These are phyloP conservation scores for Malacosoma neustria DNA, from an alignment of 2,888 invertebrate genomes.

Conservation along the genomic window DNA sequence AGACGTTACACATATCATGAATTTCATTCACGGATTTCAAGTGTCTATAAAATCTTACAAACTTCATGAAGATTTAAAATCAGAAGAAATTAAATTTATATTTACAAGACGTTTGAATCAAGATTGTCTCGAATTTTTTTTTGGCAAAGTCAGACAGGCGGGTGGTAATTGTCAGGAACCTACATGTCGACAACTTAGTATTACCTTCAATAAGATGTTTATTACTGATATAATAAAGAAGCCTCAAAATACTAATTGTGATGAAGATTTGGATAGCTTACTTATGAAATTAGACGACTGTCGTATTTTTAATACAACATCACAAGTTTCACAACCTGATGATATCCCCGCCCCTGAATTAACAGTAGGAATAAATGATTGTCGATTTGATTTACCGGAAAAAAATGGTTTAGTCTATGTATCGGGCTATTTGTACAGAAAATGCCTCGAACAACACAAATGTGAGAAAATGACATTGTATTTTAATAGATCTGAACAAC, in stretches of 20 bases:
- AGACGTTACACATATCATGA: slow-evolving; percentile 7
- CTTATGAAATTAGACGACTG: slow-evolving; percentile 7
- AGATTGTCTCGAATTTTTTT: slow-evolving; percentile 9
- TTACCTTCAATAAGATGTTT: slow-evolving; percentile 8
- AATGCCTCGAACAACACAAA: slow-evolving; percentile 7
- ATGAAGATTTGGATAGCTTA: slow-evolving; percentile 7
- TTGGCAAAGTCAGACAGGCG: slow-evolving; percentile 9
- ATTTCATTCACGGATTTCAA: slow-evolving; percentile 12
- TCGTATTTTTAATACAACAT: slow-evolving; percentile 3
- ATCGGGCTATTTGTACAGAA: slow-evolving; percentile 8
- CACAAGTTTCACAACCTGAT: not conserved
- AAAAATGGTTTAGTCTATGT: slow-evolving; percentile 8
- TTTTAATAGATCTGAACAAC: slow-evolving; percentile 4
- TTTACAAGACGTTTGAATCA: slow-evolving; percentile 11
- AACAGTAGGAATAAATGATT: slow-evolving; percentile 8
- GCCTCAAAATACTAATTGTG: slow-evolving; percentile 6
- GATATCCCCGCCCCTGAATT: not conserved
- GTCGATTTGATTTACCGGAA: slow-evolving; percentile 9
- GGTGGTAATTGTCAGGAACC: slow-evolving; percentile 8
- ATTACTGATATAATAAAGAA: slow-evolving; percentile 3
- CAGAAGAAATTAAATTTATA: slow-evolving; percentile 8
- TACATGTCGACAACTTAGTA: slow-evolving; percentile 10
- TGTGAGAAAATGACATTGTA: slow-evolving; percentile 8
- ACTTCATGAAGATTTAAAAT: slow-evolving; percentile 11
- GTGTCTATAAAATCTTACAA: slow-evolving; percentile 12